These are phyloP conservation scores for Sebastes nivosus DNA, from an alignment of 2,797 vertebrate species.

Conservation along the genomic window DNA sequence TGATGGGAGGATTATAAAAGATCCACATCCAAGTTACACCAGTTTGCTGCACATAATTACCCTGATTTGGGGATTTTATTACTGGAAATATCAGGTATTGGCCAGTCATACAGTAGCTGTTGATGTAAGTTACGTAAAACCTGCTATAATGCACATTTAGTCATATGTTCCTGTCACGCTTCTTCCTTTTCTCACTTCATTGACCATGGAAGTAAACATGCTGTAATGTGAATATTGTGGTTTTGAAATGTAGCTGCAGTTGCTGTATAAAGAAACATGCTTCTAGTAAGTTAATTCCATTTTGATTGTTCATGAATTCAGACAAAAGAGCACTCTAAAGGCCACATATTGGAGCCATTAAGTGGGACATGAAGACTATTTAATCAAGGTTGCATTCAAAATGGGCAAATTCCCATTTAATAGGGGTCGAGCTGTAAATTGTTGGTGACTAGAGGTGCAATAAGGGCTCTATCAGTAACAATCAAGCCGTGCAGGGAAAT, in stretches of 20 bases:
- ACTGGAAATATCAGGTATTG: not conserved
- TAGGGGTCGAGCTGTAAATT: not conserved
- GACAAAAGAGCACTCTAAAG: not conserved
- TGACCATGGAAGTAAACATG: not conserved
- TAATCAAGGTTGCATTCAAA: not conserved
- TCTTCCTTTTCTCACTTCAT: not conserved
- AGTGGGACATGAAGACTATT: not conserved
- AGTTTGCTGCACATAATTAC: not conserved
- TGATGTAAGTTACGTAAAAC: not conserved
- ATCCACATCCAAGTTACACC: not conserved
- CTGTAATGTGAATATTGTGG: not conserved
- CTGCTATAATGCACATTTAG: not conserved
- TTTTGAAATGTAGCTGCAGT: not conserved
- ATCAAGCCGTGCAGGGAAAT: not conserved
- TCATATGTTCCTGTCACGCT: not conserved
- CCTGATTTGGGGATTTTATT: not conserved
- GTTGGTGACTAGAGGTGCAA: not conserved
- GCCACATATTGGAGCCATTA: not conserved
- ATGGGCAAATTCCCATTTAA: no score
- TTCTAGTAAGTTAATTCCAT: not conserved
- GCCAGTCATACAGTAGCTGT: not conserved
- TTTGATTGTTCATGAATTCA: not conserved
- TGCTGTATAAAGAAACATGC: not conserved
- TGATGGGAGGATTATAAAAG: not conserved
- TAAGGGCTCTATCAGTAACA: not conserved